Conservation (phyloP, 1,140 invertebrate genomes). For the Muscidifurax raptorellus region DNA sequence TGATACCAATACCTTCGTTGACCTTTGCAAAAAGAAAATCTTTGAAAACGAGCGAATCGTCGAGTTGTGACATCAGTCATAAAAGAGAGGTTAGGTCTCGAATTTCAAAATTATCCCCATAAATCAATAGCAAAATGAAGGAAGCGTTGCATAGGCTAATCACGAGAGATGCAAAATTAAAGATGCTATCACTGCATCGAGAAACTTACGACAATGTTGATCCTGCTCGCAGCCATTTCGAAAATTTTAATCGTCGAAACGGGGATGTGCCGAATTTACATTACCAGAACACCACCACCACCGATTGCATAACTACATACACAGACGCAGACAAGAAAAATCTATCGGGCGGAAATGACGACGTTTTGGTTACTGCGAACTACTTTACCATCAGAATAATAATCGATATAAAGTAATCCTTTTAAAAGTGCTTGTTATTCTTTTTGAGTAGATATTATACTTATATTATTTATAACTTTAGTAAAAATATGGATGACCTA, state of each 20-base stretch:
- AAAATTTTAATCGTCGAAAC: constrained; percentile 22
- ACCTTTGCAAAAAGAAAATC: constrained; percentile 8
- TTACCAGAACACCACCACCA: constrained; percentile 20
- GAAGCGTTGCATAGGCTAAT: neutral
- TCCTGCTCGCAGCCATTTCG: constrained; percentile 60
- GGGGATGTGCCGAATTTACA: constrained; percentile 35
- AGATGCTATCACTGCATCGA: neutral
- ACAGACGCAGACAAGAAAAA: constrained; percentile 14
- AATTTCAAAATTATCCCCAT: constrained; percentile 27
- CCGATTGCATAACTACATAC: constrained; percentile 49
- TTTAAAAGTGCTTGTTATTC: too few relatives aligned
- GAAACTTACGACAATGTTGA: constrained; percentile 60
- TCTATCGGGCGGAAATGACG: constrained; percentile 34
- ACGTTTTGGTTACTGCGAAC: neutral
- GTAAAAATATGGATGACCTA: too few relatives aligned
- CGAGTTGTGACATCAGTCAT: neutral
- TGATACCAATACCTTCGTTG: neutral
- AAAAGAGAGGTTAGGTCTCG: constrained; percentile 45
- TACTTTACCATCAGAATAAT: neutral
- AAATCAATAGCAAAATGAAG: neutral
- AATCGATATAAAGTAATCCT: too few relatives aligned
- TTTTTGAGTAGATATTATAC: too few relatives aligned
- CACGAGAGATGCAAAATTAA: neutral
- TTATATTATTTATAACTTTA: too few relatives aligned
- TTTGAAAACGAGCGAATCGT: constrained; percentile 34